Evolutionary conservation across 2,113 vertebrate species (phyloP).

Genomic region (Oreochromis aureus): DNA sequence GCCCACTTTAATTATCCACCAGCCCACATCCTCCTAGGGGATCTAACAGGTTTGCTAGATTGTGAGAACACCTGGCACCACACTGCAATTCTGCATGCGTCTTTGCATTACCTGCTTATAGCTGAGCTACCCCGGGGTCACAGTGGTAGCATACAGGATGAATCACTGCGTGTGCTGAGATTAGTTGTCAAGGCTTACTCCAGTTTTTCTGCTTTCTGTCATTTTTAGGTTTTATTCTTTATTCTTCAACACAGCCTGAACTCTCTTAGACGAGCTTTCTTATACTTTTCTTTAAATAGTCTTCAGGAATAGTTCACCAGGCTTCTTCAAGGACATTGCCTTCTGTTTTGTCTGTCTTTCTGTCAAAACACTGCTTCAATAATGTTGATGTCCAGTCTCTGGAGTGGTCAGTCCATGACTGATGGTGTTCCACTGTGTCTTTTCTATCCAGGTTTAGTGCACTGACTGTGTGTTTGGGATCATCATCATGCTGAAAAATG

Average conservation of each 20-base stretch:
- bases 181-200: neutral
- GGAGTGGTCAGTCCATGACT: neutral
- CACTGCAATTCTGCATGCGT: neutral
- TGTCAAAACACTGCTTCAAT: neutral
- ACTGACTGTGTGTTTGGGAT: neutral
- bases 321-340: fast-evolving
- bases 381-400: neutral
- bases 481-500: neutral
- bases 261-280: neutral
- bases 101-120: neutral
- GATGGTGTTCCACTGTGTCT: neutral
- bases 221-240: neutral
- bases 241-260: neutral
- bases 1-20: neutral
- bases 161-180: neutral
- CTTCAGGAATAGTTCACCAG: neutral
- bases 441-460: neutral
- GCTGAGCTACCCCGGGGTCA: neutral
- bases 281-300: neutral
- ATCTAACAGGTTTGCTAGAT: neutral
- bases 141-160: neutral
- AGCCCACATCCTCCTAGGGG: neutral
- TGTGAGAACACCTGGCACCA: neutral
- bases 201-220: neutral
- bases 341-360: neutral